Evolutionary conservation across 2,797 vertebrate genomes (phyloP), one percentile per base, ranked within the genome.

Genomic region (Tarsius wallacei): DNA sequence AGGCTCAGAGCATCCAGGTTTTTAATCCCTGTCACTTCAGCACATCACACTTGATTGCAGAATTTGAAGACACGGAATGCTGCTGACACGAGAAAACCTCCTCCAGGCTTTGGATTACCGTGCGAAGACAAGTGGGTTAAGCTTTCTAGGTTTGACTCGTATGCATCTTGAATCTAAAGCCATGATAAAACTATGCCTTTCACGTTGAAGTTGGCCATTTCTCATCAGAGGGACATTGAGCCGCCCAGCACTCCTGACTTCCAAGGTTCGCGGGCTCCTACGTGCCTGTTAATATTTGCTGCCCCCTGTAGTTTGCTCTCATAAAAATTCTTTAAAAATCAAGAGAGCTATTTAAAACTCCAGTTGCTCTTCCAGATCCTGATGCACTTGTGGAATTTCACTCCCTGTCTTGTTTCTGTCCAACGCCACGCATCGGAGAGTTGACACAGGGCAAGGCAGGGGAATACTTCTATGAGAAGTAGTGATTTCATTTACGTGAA

Each of bases 261-360:
- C 78, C 80, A 2, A 96, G 24, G 31, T 57, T 94, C 81, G 10
- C 28, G 86, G 87, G 96, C 59, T 49, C 78, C 36, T 53, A 36
- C 51, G 93, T 96, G 94, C 89, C 96, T 88, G 97, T 98, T 99
- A 98, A 99, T 98, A 98, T 99, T 98, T 99, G 99, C 99, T 99
- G 99, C 99, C 99, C 99, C 98, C 99, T 99, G 97, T 99, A 99
- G 99, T 98, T 98, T 96, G 94, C 91, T 98, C 95, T 91, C 90
- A 71, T 73, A 97, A 85, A 96, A 53, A 49, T 91, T 96, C 13
- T 24, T 26, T 80, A 80, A 82, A 97, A 97, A 89, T 86, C 33
- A 16, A 90, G 47, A 63, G 31, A 95, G 57, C 31, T 94, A 74
- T 80, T 96, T 96, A 93, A 94, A 97, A 97, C 87, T 97, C 76